Conservation (phyloP, 2,797 vertebrate genomes). For the Rhadinocentrus ornatus region DNA sequence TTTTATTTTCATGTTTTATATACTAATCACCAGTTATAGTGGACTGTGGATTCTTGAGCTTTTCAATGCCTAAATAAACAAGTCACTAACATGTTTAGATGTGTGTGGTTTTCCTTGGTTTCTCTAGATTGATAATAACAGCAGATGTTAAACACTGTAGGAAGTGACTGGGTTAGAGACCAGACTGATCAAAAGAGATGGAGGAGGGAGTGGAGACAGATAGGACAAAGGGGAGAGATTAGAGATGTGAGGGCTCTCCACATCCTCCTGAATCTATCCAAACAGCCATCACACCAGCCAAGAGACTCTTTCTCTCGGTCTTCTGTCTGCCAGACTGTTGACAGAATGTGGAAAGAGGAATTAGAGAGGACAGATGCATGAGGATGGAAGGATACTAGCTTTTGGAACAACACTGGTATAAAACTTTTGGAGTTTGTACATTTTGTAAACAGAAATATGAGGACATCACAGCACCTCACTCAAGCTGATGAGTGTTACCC, state of each 20-base stretch:
- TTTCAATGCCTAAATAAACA: not conserved
- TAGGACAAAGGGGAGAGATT: constrained; percentile 35
- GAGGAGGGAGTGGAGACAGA: constrained; percentile 22
- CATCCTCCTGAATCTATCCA: constrained; percentile 59
- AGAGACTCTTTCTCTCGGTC: constrained; percentile 36
- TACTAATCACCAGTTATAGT: not conserved
- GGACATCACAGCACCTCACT: constrained; percentile 4
- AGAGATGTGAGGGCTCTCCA: constrained; percentile 60
- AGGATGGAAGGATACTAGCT: constrained; percentile 55
- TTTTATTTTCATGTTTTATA: not conserved
- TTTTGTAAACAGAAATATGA: not conserved
- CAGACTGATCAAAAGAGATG: constrained; percentile 32
- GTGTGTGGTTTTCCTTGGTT: not conserved
- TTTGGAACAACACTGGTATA: constrained; percentile 40
- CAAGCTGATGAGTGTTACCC: not conserved
- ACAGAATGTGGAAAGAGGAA: constrained; percentile 66
- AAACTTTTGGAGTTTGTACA: constrained; percentile 27
- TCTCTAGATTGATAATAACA: not conserved
- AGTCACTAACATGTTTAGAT: not conserved
- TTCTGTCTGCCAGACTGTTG: constrained; percentile 55
- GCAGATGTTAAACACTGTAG: not conserved
- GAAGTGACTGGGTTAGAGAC: constrained; percentile 18
- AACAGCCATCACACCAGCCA: constrained; percentile 56
- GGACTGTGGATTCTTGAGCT: not conserved
- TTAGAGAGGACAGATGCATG: constrained; percentile 55